A percentile compares a stretch with the other conserved stretches of the same genome.
These are phyloP conservation scores for Salvator merianae DNA, from an alignment of 2,113 vertebrate genomes.

Conservation along the genomic window DNA sequence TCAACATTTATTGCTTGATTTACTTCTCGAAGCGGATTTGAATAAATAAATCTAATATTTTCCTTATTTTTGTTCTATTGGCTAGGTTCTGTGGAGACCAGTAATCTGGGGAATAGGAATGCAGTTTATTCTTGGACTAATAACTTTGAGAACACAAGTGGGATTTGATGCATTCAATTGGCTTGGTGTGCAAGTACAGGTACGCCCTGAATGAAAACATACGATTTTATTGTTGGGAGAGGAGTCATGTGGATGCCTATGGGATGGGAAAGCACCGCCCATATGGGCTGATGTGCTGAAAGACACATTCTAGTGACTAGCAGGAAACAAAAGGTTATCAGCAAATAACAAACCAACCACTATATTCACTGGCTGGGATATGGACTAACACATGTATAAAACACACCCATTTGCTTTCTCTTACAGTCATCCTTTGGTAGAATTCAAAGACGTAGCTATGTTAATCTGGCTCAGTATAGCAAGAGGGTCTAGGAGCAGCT, in stretches of 20 bases:
- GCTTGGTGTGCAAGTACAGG: slow-evolving; percentile 84
- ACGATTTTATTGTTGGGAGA: background rate
- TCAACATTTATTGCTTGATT: no score
- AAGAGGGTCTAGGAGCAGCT: no score
- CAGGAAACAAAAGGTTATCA: background rate
- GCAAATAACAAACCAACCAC: no score
- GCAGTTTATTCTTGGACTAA: slow-evolving; percentile 84
- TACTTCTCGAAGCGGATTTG: background rate
- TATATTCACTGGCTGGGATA: background rate
- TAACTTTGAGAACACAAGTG: slow-evolving; percentile 80
- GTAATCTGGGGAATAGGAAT: slow-evolving; percentile 81
- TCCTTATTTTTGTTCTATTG: background rate
- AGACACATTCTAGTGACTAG: background rate
- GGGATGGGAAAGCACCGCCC: background rate
- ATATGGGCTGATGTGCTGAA: background rate
- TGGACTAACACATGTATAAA: background rate
- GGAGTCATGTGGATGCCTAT: background rate
- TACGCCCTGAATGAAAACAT: slow-evolving; percentile 51
- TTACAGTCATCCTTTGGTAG: no score
- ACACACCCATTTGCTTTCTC: no score
- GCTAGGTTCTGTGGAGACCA: slow-evolving; percentile 82
- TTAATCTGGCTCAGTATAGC: no score
- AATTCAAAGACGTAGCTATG: no score
- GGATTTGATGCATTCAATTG: slow-evolving; percentile 78
- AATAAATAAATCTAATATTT: background rate